A percentile compares a stretch with the other conserved stretches of the same genome.
Conservation (phyloP, 1,140 invertebrate species). For the Oedothorax gibbosus region DNA sequence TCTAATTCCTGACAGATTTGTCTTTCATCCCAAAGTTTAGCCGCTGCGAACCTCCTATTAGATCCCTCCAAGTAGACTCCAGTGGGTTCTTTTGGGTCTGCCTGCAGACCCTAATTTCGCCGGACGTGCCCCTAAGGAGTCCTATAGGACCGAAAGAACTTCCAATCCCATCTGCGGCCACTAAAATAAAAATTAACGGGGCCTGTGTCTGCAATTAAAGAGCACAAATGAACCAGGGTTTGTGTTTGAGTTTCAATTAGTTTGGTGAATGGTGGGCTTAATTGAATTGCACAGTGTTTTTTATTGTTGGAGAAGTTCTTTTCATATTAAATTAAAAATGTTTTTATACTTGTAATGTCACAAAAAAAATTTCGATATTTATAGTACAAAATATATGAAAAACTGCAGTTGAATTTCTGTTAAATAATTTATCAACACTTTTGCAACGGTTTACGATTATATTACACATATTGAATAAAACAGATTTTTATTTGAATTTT, state of each 20-base stretch:
- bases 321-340: neutral
- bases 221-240: neutral
- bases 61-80: slow-evolving; percentile 34
- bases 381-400: too few relatives aligned
- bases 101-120: slow-evolving; percentile 25
- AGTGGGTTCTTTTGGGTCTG: slow-evolving; percentile 2
- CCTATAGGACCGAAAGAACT: neutral
- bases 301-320: neutral
- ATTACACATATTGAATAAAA: too few relatives aligned
- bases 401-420: too few relatives aligned
- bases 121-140: slow-evolving; percentile 3
- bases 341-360: neutral
- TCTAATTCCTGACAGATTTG: neutral
- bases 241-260: too few relatives aligned
- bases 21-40: neutral
- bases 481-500: too few relatives aligned
- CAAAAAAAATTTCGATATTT: neutral
- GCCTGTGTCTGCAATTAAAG: slow-evolving; percentile 1
- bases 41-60: slow-evolving; percentile 18
- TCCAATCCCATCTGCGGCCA: slow-evolving; percentile 34
- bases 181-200: slow-evolving; percentile 41
- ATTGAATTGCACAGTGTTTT: too few relatives aligned
- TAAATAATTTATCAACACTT: too few relatives aligned
- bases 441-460: too few relatives aligned
- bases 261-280: too few relatives aligned